Evolutionary conservation across 2,888 invertebrate species (phyloP).

Genomic region (Dermolepida albohirtum): DNA sequence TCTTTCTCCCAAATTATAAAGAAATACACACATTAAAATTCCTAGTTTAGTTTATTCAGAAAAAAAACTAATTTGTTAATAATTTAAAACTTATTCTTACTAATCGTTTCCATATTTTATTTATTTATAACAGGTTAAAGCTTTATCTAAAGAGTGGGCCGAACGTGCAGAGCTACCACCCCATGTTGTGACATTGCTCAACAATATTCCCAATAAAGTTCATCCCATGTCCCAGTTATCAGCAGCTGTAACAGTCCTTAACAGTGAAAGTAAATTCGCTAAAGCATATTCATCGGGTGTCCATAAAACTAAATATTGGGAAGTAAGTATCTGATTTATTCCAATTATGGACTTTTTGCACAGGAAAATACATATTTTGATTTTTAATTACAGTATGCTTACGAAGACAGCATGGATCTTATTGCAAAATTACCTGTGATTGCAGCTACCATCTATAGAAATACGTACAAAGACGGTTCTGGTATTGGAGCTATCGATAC

Average conservation of each 20-base stretch:
- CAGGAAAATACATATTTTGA: neutral
- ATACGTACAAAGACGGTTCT: conserved; percentile 85
- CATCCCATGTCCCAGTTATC: conserved; percentile 97
- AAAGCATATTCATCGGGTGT: conserved; percentile 91
- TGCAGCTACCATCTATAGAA: conserved; percentile 94
- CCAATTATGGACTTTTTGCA: neutral
- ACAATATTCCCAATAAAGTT: conserved; percentile 88
- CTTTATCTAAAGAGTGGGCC: conserved; percentile 87
- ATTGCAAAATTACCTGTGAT: conserved; percentile 95
- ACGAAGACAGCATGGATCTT: conserved; percentile 94
- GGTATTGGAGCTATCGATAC: conserved; percentile 90
- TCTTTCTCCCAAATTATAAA: too few relatives aligned
- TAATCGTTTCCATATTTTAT: too few relatives aligned
- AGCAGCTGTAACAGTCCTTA: conserved; percentile 90
- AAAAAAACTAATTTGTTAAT: too few relatives aligned
- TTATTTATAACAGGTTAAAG: conserved; percentile 68
- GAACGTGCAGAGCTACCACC: conserved; percentile 88
- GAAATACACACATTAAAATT: too few relatives aligned
- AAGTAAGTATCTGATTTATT: conserved; percentile 64
- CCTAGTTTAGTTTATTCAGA: too few relatives aligned
- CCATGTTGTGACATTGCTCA: conserved; percentile 93
- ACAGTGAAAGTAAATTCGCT: conserved; percentile 92
- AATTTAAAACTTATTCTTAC: too few relatives aligned
- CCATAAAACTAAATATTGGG: conserved; percentile 92
- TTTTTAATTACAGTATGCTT: conserved; percentile 71